A percentile compares a stretch with the other conserved stretches of the same genome.
Evolutionary conservation across 2,113 vertebrate genomes (phyloP).

Genomic region (Grammomys surdaster): DNA sequence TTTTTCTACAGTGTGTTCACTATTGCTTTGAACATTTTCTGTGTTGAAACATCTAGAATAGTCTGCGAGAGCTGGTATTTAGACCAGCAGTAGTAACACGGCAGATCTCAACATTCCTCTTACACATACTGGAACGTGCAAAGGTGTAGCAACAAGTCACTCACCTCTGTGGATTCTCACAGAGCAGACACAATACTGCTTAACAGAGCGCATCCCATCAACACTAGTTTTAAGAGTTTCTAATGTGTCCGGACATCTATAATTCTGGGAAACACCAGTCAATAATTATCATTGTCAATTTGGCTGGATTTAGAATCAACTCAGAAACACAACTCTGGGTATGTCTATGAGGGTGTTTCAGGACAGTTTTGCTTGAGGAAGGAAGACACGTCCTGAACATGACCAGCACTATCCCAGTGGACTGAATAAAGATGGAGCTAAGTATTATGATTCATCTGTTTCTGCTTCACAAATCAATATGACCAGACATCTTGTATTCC

Average conservation of each 20-base stretch:
- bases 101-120: background rate
- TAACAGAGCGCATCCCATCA: background rate
- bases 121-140: background rate
- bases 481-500: background rate
- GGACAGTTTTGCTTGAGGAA: background rate
- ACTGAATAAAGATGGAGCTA: background rate
- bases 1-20: background rate
- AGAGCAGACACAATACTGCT: background rate
- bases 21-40: background rate
- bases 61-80: background rate
- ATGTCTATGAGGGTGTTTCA: background rate
- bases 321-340: background rate
- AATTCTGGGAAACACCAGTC: background rate
- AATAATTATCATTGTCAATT: background rate
- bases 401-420: background rate
- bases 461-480: background rate
- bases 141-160: background rate
- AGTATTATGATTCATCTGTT: background rate
- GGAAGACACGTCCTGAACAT: background rate
- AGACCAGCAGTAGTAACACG: background rate
- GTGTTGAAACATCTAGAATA: background rate
- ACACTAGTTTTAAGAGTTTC: background rate
- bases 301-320: background rate
- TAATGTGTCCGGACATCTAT: background rate
- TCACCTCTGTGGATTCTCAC: background rate